Evolutionary conservation across 2,888 invertebrate species (phyloP), one percentile per base, ranked within the genome.

Genomic region (Torymus texanus): DNA sequence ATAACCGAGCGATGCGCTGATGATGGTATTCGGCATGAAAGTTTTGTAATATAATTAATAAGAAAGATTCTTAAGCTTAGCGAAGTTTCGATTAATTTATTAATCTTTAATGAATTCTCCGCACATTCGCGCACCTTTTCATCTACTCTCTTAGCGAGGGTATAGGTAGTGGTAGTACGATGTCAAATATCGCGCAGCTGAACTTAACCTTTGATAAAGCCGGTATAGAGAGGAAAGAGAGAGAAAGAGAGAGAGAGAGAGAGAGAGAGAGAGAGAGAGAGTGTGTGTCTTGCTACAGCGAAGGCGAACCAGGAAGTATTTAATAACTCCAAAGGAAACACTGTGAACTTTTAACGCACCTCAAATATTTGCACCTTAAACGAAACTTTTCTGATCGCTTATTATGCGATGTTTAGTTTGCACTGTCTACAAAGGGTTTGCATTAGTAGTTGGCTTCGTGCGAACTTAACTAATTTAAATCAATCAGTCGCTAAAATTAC

Each of bases 361-460:
- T 76, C 50, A 63, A 70, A 76, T 62, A 62, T 76, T 76, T 68
- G 62, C 62, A 41, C 56, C 53, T 50, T 18, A 63, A 70, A 70
- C 63, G 50, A n/a, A 55, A 55, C 18, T 68, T 21, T 73, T 18
- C 8, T 51, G 12, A 66, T 51, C 14, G 29, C 53, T 75, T 62
- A 24, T 13, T 51, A 61, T 61, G 61, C 21, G 13, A 24, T 8
- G 55, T 50, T 72, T 62, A 29, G 55, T 63, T 55, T n/a, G 24
- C 18, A 16, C 8, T 41, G 29, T 41, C 55, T 63, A 62, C 16
- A 41, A 55, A 55, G 29, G 63, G 16, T 63, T 51, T 61, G 72
- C 53, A 53, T 72, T 62, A 72, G 53, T 21, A 41, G 13, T 21
- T 41, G 41, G 8, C 41, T 41, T 41, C 18, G 16, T 13, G 11